These are phyloP conservation scores for Panopea generosa DNA, from an alignment of 2,888 invertebrate genomes.

Conservation along the genomic window DNA sequence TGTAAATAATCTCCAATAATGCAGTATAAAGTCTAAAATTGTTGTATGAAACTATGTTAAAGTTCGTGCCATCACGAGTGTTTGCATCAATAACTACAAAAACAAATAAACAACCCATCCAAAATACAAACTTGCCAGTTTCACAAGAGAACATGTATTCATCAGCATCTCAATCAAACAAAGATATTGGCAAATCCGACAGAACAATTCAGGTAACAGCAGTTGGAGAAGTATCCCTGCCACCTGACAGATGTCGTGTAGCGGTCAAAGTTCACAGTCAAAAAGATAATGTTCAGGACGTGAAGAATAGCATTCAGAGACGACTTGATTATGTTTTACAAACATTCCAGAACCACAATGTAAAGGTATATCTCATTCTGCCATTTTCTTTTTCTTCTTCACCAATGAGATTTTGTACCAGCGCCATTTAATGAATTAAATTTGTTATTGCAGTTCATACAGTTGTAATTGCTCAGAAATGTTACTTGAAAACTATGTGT, in stretches of 20 bases:
- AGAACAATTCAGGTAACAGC: conserved; percentile 78
- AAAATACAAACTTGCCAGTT: too few relatives aligned
- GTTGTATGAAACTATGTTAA: conserved; percentile 49
- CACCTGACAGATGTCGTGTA: conserved; percentile 79
- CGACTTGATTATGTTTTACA: conserved; percentile 81
- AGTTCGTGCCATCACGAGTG: conserved; percentile 61
- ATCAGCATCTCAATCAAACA: conserved; percentile 4
- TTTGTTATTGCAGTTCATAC: too few relatives aligned
- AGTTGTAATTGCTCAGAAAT: too few relatives aligned
- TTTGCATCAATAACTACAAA: conserved; percentile 59
- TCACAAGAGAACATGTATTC: conserved; percentile 30
- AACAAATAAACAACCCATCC: not conserved
- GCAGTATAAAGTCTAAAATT: too few relatives aligned
- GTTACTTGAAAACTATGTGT: too few relatives aligned
- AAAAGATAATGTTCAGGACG: conserved; percentile 80
- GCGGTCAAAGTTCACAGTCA: conserved; percentile 71
- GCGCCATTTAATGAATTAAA: too few relatives aligned
- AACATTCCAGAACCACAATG: conserved; percentile 77
- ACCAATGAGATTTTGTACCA: too few relatives aligned
- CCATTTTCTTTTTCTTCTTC: too few relatives aligned
- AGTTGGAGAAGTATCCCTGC: conserved; percentile 77
- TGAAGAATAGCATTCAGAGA: conserved; percentile 80
- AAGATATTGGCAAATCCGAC: conserved; percentile 33
- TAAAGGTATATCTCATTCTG: conserved; percentile 76
- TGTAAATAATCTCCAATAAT: not conserved